A percentile compares a stretch with the other conserved stretches of the same genome.
phyloP scores from a whole-genome alignment of 2,113 vertebrate species.

The Seriola dumerili region DNA sequence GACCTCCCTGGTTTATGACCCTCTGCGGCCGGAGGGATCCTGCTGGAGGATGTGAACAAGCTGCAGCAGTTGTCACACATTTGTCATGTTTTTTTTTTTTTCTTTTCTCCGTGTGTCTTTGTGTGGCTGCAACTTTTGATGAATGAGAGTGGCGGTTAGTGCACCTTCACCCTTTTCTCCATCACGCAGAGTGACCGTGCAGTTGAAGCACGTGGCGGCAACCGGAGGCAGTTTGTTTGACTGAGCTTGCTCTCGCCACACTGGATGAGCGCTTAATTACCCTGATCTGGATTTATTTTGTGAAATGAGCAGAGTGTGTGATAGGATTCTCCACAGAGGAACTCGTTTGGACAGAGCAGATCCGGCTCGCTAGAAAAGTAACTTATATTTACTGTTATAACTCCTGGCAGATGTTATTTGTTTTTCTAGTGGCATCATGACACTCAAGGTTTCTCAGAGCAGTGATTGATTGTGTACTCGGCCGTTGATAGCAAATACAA shows the following conservation, averaged over 20 bases:
- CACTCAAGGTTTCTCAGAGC: constrained; percentile 35
- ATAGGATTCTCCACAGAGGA: constrained; percentile 22
- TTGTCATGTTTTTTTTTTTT: constrained; percentile 39
- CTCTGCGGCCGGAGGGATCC: constrained; percentile 22
- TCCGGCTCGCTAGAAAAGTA: neutral
- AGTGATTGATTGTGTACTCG: constrained; percentile 54
- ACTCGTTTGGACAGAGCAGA: constrained; percentile 1
- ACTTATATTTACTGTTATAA: constrained; percentile 17
- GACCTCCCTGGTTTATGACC: constrained; percentile 52
- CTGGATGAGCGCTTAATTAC: constrained; percentile 43
- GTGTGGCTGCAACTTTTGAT: constrained; percentile 58
- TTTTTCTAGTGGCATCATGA: constrained; percentile 39
- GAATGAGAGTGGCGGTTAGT: constrained; percentile 37
- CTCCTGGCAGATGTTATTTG: constrained; percentile 61
- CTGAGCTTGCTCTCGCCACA: neutral
- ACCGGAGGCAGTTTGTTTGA: constrained; percentile 14
- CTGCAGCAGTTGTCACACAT: constrained; percentile 33
- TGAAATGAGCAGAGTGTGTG: constrained; percentile 34
- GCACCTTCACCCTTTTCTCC: constrained; percentile 45
- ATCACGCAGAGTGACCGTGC: constrained; percentile 33
- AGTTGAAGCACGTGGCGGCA: constrained; percentile 16
- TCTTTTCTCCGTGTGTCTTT: neutral
- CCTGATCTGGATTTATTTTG: constrained; percentile 39
- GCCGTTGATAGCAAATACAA: constrained; percentile 44
- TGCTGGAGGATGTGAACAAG: constrained; percentile 11